Conservation (phyloP, 1,140 invertebrate species). For the Leptopilina boulardi region DNA sequence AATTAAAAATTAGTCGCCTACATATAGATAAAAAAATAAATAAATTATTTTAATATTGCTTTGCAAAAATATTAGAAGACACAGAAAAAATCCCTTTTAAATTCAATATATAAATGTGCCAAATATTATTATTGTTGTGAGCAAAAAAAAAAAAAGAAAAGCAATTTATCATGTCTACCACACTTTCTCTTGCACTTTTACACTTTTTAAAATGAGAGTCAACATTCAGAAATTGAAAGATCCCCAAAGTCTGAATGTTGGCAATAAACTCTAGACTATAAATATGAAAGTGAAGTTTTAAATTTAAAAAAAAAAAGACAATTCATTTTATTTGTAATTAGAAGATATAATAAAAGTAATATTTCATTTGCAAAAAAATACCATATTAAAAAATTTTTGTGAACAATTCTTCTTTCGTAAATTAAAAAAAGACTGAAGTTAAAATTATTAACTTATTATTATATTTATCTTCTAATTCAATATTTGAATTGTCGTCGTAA, state of each 20-base stretch:
- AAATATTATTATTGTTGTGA: slow-evolving; percentile 56
- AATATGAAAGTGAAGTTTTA: slow-evolving; percentile 12
- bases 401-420: not conserved
- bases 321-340: not conserved
- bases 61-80: slow-evolving; percentile 15
- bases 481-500: not conserved
- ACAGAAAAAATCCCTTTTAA: slow-evolving; percentile 38
- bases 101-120: slow-evolving; percentile 55
- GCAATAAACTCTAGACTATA: not conserved
- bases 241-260: not conserved
- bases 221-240: slow-evolving; percentile 29
- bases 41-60: too few species aligned
- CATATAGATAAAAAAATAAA: too few species aligned
- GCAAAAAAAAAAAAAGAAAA: too few species aligned
- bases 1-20: not conserved
- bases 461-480: not conserved
- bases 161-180: slow-evolving; percentile 49
- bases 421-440: not conserved
- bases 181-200: slow-evolving; percentile 38
- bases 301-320: not conserved
- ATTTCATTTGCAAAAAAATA: too few species aligned
- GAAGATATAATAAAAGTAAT: not conserved
- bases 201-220: slow-evolving; percentile 25
- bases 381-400: too few species aligned
- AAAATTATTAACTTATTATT: not conserved